Evolutionary conservation across 2,888 invertebrate genomes (phyloP).

Genomic region (Caenorhabditis sulstoni): DNA sequence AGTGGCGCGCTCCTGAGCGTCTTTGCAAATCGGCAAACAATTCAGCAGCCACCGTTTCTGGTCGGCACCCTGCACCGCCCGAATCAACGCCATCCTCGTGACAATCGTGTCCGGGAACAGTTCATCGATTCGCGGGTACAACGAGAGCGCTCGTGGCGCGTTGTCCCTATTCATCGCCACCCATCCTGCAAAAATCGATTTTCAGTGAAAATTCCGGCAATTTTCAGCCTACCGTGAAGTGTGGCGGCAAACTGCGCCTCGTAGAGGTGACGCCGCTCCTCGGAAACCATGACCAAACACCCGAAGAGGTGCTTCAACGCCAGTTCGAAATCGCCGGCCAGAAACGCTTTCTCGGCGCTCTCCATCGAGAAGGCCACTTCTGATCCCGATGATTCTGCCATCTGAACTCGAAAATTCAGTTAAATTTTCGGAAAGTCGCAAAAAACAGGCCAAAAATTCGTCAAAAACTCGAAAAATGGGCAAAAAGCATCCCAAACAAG

Average conservation of each 20-base stretch:
- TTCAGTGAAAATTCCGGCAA: too few relatives aligned
- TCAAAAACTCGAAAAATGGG: conserved; percentile 1
- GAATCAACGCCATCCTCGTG: conserved; percentile 17
- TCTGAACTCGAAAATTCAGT: too few relatives aligned
- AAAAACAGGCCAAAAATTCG: background rate
- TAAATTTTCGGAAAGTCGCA: too few relatives aligned
- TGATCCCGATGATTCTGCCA: conserved; percentile 17
- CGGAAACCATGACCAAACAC: conserved; percentile 40
- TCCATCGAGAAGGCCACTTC: conserved; percentile 25
- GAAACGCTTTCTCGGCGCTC: conserved; percentile 10
- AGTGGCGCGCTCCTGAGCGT: conserved; percentile 16
- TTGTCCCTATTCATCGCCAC: conserved; percentile 22
- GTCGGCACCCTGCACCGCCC: conserved; percentile 17
- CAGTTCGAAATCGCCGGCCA: conserved; percentile 26
- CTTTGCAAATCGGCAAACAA: conserved; percentile 35
- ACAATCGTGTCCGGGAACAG: conserved; percentile 31
- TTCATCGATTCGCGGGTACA: conserved; percentile 38
- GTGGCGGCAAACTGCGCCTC: conserved; percentile 49
- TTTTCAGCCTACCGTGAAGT: conserved; percentile 18
- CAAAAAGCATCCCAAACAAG: too few relatives aligned
- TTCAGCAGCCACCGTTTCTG: conserved; percentile 15
- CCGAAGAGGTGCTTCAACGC: conserved; percentile 47
- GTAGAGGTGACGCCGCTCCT: conserved; percentile 14
- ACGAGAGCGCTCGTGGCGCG: conserved; percentile 13
- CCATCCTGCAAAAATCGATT: conserved; percentile 42